Conservation (phyloP, 37 sponge, comb jelly and placozoan genomes). For the Eunapius fragilis region DNA sequence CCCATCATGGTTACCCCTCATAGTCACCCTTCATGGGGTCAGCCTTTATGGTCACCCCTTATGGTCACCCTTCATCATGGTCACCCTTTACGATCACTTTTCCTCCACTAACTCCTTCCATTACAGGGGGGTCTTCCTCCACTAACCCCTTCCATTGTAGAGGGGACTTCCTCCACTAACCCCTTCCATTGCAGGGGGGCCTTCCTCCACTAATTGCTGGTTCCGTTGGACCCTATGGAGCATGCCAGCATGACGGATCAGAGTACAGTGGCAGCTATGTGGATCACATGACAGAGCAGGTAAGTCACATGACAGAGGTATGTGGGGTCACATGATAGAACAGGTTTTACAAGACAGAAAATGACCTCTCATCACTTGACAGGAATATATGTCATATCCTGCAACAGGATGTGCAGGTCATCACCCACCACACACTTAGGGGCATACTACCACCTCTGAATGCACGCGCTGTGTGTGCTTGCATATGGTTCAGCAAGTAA, state of each 20-base stretch:
- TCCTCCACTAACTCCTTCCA: too few species aligned
- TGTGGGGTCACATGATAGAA: neutral
- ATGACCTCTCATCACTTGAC: neutral
- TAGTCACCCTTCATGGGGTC: too few species aligned
- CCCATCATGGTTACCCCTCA: too few species aligned
- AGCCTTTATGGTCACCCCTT: too few species aligned
- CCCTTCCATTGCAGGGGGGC: neutral
- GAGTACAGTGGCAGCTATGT: constrained; percentile 85
- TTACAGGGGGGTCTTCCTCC: neutral
- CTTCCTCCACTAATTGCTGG: constrained; percentile 77
- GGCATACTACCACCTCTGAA: too few species aligned
- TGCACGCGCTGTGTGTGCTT: too few species aligned
- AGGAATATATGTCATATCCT: too few species aligned
- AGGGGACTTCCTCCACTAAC: neutral
- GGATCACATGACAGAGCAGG: constrained; percentile 68
- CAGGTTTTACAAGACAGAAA: constrained; percentile 11
- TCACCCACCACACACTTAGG: too few species aligned
- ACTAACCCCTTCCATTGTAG: neutral
- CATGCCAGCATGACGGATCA: constrained; percentile 81
- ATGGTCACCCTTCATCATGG: too few species aligned
- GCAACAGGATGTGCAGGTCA: too few species aligned
- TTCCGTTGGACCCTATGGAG: constrained; percentile 93
- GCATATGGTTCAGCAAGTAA: too few species aligned
- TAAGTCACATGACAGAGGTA: constrained; percentile 13
- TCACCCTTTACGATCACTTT: too few species aligned